These are phyloP conservation scores for Rotaria magnacalcarata DNA, from an alignment of 2,888 invertebrate genomes.

Conservation along the genomic window DNA sequence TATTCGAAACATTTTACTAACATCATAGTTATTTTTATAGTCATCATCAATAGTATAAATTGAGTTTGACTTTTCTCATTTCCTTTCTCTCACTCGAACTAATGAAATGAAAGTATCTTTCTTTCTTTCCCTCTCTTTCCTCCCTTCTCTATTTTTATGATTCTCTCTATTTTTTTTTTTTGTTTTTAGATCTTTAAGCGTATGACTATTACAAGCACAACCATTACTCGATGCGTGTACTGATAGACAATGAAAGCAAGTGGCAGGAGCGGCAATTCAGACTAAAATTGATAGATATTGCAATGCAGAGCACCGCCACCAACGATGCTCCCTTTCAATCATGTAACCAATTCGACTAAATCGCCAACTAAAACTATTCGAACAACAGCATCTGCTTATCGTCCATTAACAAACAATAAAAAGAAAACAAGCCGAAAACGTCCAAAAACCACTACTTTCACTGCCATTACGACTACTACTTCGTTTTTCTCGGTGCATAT, in stretches of 20 bases:
- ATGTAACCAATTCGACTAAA: background rate
- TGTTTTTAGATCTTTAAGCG: background rate
- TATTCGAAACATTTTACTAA: slow-evolving; percentile 2
- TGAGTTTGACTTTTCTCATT: slow-evolving; percentile 22
- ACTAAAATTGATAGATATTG: background rate
- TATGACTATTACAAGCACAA: slow-evolving; percentile 1
- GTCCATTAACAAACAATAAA: background rate
- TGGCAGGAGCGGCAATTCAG: background rate
- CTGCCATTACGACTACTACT: background rate
- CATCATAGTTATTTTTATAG: slow-evolving; percentile 15
- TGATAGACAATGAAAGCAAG: background rate
- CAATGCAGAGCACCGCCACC: background rate
- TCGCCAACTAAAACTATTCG: background rate
- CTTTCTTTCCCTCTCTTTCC: background rate
- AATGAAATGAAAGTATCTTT: slow-evolving; percentile 20
- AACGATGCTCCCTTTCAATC: background rate
- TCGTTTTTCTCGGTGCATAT: background rate
- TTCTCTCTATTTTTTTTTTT: background rate
- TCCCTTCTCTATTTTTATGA: background rate
- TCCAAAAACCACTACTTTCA: background rate
- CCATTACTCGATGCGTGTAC: slow-evolving; percentile 4
- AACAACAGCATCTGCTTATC: background rate
- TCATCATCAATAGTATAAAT: slow-evolving; percentile 20
- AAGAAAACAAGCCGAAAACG: background rate
- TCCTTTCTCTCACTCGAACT: slow-evolving; percentile 29